Conservation (phyloP, 2,888 invertebrate genomes). For the Ochropacha duplaris region DNA sequence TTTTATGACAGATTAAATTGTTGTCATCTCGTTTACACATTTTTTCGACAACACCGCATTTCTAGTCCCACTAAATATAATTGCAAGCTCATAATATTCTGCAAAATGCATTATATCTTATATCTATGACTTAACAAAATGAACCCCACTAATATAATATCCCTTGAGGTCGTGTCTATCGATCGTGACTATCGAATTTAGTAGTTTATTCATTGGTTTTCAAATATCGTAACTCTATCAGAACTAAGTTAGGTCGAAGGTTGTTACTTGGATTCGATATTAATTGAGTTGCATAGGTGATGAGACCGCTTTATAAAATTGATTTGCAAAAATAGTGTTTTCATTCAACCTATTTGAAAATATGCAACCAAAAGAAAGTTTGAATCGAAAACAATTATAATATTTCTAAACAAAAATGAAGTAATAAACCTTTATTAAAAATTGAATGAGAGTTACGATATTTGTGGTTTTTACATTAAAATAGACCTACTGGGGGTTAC, state of each 20-base stretch:
- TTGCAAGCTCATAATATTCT: conserved; percentile 53
- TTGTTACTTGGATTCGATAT: too few species aligned
- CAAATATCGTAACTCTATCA: neutral
- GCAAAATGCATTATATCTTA: conserved; percentile 39
- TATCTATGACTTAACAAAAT: conserved; percentile 29
- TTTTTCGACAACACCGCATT: neutral
- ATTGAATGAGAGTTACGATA: neutral
- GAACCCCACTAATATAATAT: neutral
- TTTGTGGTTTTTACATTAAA: neutral
- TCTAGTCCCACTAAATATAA: conserved; percentile 27
- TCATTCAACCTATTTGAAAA: too few species aligned
- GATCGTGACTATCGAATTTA: neutral
- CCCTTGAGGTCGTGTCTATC: neutral
- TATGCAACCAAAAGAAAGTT: too few species aligned
- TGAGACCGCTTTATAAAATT: too few species aligned
- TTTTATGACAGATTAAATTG: too few species aligned
- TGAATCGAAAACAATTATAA: too few species aligned
- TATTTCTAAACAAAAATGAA: too few species aligned
- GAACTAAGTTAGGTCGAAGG: neutral
- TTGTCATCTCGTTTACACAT: too few species aligned
- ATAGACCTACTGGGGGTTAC: neutral
- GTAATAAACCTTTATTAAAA: too few species aligned
- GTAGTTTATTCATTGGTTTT: neutral
- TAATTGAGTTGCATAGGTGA: too few species aligned
- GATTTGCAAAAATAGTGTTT: too few species aligned